Conservation (phyloP, 2,113 vertebrate genomes). For the Callipepla californica region DNA sequence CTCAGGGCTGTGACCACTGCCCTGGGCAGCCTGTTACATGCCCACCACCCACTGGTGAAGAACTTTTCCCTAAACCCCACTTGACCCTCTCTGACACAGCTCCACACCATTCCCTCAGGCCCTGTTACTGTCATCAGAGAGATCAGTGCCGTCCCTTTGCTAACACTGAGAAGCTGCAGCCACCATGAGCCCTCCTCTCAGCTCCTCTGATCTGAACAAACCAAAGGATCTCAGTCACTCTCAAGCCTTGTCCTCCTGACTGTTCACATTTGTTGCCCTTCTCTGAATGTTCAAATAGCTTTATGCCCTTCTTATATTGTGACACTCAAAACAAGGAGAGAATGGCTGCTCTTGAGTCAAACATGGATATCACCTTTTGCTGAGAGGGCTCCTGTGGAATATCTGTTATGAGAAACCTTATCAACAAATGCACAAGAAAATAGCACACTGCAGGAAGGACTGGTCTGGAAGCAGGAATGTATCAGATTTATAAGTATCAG, state of each 20-base stretch:
- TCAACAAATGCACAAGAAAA: rapidly evolving
- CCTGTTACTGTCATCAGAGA: neutral
- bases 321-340: neutral
- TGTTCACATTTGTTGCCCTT: neutral
- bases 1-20: neutral
- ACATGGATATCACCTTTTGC: neutral
- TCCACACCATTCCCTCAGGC: neutral
- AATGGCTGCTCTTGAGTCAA: neutral
- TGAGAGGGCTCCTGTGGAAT: neutral
- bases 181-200: neutral
- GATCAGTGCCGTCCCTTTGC: neutral
- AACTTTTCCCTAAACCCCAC: neutral
- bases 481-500: neutral
- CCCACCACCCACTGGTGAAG: neutral
- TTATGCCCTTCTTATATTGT: neutral
- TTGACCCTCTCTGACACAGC: neutral
- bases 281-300: no score
- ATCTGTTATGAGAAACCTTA: neutral
- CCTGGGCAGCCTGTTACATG: no score
- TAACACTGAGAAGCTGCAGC: neutral
- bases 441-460: rapidly evolving
- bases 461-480: rapidly evolving
- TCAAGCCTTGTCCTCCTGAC: neutral
- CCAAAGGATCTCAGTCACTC: neutral
- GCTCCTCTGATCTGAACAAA: neutral